Evolutionary conservation across 2,113 vertebrate genomes (phyloP), one percentile per base, ranked within the genome.

Genomic region (Salvelinus fontinalis): DNA sequence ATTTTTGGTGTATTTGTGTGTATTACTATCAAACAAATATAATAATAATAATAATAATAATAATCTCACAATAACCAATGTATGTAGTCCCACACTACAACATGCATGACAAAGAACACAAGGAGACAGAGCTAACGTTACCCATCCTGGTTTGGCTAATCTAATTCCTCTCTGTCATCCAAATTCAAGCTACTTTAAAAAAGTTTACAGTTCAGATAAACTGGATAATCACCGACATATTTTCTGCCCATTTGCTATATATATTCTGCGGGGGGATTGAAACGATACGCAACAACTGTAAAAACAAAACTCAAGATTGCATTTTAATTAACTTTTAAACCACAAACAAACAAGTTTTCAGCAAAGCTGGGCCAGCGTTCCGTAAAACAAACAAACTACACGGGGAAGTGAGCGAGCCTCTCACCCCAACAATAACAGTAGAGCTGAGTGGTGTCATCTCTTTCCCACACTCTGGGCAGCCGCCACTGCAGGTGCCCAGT

Each of bases 311-410:
- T 85, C 34, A 72, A 88, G 82, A 92, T 87, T 85, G 86, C 82
- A 87, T 93, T 94, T 93, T 90, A 91, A 94, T 92, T 93, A 89
- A 94, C 90, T 86, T 86, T 86, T 86, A 69, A 85, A 93, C 89
- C 87, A 87, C 88, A 91, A 94, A 93, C 91, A 93, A 95, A 95
- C 88, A 81, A 82, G 83, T 94, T 94, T 93, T 91, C 81, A 90
- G 88, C 87, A 88, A 93, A 75, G 90, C 81, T 29, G 88, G 87
- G 75, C 81, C 89, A 88, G 88, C 84, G 89, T 92, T 84, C 90
- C 84, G 90, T 90, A 93, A 94, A 94, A 94, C 88, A 95, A 96
- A 94, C 94, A 94, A 94, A 92, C 91, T 88, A 86, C 84, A 83
- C 72, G 67, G 88, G 24, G 74, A 93, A 87, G 77, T 76, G 89